Evolutionary conservation across 2,797 vertebrate genomes (phyloP), one percentile per base, ranked within the genome.

Genomic region (Mus minutoides): DNA sequence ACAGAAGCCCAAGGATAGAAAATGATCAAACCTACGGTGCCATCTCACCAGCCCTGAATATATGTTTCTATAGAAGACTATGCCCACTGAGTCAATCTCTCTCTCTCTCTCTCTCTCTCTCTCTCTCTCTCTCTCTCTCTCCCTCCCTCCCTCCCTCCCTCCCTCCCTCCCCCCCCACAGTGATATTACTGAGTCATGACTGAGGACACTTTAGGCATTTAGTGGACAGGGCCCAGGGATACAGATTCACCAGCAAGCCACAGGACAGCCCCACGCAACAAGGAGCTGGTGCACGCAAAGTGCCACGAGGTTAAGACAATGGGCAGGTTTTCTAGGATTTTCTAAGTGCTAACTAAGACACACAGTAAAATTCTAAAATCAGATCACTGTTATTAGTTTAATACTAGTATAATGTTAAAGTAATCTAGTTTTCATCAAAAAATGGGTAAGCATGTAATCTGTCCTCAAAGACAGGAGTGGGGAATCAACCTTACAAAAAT

Each of bases 191-290:
- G 31, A 26, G 24, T 31, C n/a, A 34, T 0, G 26, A 12, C 54
- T 13, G 16, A 21, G 21, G 19, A 3, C 71, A 49, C 76, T 69
- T 56, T 43, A 19, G 58, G 40, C 60, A 40, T 40, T 37, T 21
- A 82, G 4, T 4, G 34, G 87, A 40, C n/a, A 54, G 75, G 12
- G 14, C 24, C 40, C 40, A 58, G 34, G 14, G 46, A 52, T 3
- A 2, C 7, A 16, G 26, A 80, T 14, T 34, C 34, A 71, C 37
- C 73, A 58, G 29, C 6, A 16, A 43, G 21, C 31, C 77, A 56
- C 0, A 16, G n/a, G 49, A 69, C 2, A 37, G 52, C 6, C n/a
- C 19, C 40, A 76, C 22, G 22, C 3, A 58, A 12, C 0, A 1
- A 58, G 43, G 6, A 21, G 1, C n/a, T 22, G 56, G 29, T 43